phyloP scores from a whole-genome alignment of 2,113 vertebrate species.

The Isurus oxyrinchus region DNA sequence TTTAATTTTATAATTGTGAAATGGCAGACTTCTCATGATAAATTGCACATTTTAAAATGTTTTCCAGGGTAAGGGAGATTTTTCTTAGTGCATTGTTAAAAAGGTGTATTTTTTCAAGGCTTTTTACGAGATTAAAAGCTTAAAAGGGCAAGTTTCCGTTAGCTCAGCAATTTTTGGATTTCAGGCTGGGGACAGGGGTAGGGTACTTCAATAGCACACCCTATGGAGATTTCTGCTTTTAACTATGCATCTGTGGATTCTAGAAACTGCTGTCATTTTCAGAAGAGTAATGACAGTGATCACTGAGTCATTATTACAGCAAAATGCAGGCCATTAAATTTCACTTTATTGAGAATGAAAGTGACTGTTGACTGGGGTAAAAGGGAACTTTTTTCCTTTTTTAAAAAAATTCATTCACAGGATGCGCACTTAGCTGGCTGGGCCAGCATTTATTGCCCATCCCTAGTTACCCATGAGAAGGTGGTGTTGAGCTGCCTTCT shows the following conservation, averaged over 20 bases:
- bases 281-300: background rate
- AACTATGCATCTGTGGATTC: background rate
- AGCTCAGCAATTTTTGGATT: background rate
- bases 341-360: background rate
- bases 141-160: background rate
- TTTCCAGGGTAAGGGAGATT: too few relatives aligned
- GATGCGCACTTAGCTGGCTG: too few relatives aligned
- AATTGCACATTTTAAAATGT: too few relatives aligned
- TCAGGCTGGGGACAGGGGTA: background rate
- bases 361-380: background rate
- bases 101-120: background rate
- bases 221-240: background rate
- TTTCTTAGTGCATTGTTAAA: background rate
- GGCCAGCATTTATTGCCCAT: too few relatives aligned
- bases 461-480: too few relatives aligned
- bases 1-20: too few relatives aligned
- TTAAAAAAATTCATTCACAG: too few relatives aligned
- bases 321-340: background rate
- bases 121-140: background rate
- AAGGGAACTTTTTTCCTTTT: too few relatives aligned
- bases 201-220: background rate
- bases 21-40: too few relatives aligned
- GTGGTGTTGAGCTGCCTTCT: too few relatives aligned
- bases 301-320: background rate
- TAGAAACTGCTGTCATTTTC: background rate